Evolutionary conservation across 2,113 vertebrate species (phyloP), one percentile per base, ranked within the genome.

Genomic region (Proterorhinus semilunaris): DNA sequence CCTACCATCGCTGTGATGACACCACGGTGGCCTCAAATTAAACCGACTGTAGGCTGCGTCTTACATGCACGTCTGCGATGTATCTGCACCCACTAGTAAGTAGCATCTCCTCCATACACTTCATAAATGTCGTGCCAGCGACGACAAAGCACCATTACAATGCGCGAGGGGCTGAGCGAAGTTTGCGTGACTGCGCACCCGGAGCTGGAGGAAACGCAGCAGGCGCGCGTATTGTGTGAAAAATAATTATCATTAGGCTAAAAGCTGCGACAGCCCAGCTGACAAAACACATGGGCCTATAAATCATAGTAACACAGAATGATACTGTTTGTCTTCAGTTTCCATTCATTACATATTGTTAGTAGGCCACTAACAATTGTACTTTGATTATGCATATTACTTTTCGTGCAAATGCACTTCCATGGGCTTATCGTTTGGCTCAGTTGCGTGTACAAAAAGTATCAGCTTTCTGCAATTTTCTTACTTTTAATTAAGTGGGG

Each of bases 11-110:
- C 55, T 8, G 58, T 48, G 64, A 76, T 62, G 62, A 66, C 57
- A n/a, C 63, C 62, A 80, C 71, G 16, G 75, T 69, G 74, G 71
- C 72, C 74, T 81, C 79, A 66, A 53, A 65, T 27, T 69, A 43
- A 57, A 50, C 62, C 72, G 53, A 72, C 66, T 0, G 83, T 55
- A 79, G 84, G 88, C 72, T 67, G 75, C 80, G 80, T 76, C 73
- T 66, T 75, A 68, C n/a, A 66, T 71, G 75, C 48, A 68, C 72
- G 42, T 74, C 78, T 78, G 77, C 65, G 74, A 88, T 89, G 88
- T 75, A 77, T 73, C 59, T 68, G 68, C 74, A 64, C 80, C 78
- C 85, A 63, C 75, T 78, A 71, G 92, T 93, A 84, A 91, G 90
- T 93, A 66, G 55, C 36, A 17, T 44, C 11, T 48, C 44, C 44